A percentile compares a stretch with the other conserved stretches of the same genome.
phyloP scores from a whole-genome alignment of 2,113 vertebrate species.

The Drymodes brunneopygia region DNA sequence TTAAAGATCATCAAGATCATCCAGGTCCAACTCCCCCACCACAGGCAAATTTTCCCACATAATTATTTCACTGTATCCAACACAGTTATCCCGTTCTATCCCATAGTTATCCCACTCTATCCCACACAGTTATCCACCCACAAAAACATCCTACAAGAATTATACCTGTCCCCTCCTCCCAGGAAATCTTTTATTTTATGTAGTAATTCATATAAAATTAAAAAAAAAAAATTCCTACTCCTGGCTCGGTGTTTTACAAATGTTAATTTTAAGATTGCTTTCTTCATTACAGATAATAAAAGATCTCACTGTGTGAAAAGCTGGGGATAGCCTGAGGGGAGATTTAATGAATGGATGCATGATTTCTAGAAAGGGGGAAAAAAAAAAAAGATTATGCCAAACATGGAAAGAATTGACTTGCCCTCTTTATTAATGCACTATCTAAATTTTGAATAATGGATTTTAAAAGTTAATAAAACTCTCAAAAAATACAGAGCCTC shows the following conservation, averaged over 20 bases:
- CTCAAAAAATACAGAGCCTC: background rate
- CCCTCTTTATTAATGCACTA: background rate
- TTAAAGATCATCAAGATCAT: background rate
- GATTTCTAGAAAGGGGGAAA: background rate
- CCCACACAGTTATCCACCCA: background rate
- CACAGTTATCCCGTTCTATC: background rate
- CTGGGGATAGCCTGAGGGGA: background rate
- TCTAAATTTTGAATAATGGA: background rate
- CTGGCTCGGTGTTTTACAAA: background rate
- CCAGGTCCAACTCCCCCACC: background rate
- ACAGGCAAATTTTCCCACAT: background rate
- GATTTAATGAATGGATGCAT: background rate
- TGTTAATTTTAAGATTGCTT: background rate
- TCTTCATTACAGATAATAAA: background rate
- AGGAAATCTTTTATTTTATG: background rate
- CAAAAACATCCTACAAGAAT: background rate
- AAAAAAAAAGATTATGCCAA: background rate
- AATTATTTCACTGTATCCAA: background rate
- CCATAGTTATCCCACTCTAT: background rate
- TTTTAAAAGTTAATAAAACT: background rate
- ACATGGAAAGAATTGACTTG: background rate
- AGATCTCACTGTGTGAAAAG: background rate
- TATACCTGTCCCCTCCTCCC: background rate
- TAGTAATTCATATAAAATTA: background rate
- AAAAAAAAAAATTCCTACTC: background rate